A percentile compares a stretch with the other conserved stretches of the same genome.
phyloP scores from a whole-genome alignment of 92 coral and sea anemone genomes.

The Blastomussa wellsi region DNA sequence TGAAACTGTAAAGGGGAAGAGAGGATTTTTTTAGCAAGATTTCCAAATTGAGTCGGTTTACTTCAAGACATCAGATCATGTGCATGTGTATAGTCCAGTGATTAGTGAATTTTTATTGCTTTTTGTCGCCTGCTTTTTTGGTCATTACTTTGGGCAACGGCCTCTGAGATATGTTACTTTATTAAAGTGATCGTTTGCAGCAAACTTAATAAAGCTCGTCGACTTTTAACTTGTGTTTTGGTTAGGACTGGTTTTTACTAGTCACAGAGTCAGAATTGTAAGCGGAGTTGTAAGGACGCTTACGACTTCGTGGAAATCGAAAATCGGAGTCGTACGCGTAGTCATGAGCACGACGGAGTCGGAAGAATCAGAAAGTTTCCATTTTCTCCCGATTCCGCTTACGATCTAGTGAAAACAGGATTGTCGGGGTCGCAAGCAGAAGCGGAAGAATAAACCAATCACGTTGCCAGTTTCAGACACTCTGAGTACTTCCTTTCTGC shows the following conservation, averaged over 20 bases:
- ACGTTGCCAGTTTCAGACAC: too few relatives aligned
- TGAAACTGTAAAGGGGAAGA: background rate
- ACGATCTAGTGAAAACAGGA: too few relatives aligned
- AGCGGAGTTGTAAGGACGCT: too few relatives aligned
- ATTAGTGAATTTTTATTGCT: background rate
- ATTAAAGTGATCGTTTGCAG: constrained; percentile 6
- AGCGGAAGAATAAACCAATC: too few relatives aligned
- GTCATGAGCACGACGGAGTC: too few relatives aligned
- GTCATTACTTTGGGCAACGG: background rate
- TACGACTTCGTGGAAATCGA: too few relatives aligned
- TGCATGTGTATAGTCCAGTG: constrained; percentile 32
- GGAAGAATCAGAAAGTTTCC: too few relatives aligned
- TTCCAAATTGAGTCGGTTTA: background rate
- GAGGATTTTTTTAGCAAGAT: background rate
- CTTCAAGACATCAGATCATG: background rate
- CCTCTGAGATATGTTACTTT: background rate
- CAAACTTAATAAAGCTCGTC: constrained; percentile 17
- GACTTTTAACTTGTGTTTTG: background rate
- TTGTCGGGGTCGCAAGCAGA: too few relatives aligned
- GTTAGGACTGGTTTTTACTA: background rate
- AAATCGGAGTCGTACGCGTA: too few relatives aligned
- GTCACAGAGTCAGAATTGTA: too few relatives aligned
- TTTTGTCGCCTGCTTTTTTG: background rate
- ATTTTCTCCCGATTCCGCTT: too few relatives aligned
- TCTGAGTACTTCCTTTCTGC: too few relatives aligned